Evolutionary conservation across 2,113 vertebrate species (phyloP).

Genomic region (Macquaria ambigua): DNA sequence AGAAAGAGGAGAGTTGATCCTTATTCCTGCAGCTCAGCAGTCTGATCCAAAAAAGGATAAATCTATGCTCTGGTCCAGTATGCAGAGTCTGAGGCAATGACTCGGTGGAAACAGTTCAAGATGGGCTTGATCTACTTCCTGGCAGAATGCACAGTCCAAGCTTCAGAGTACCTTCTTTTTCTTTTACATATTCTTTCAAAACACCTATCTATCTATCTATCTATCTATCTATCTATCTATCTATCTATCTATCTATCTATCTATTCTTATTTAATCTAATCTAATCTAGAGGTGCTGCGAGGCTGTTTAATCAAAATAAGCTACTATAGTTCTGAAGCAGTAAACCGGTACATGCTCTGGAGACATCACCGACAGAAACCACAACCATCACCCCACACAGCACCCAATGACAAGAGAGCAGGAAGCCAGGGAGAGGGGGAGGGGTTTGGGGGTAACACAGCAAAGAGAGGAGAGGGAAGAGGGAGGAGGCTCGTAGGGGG

Average conservation of each 20-base stretch:
- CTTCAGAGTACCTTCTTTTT: not conserved
- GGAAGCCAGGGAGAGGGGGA: conserved; percentile 51
- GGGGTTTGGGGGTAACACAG: conserved; percentile 43
- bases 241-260: not conserved
- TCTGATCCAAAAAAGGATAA: conserved; percentile 15
- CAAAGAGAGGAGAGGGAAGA: conserved; percentile 8
- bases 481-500: conserved; percentile 4
- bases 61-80: conserved; percentile 22
- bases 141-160: not conserved
- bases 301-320: conserved; percentile 32
- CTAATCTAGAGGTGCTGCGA: conserved; percentile 6
- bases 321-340: conserved; percentile 38
- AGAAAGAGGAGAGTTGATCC: conserved; percentile 8
- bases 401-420: conserved; percentile 72
- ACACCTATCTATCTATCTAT: conserved; percentile 31
- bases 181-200: conserved; percentile 9
- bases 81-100: conserved; percentile 33
- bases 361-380: conserved; percentile 77
- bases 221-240: conserved; percentile 10
- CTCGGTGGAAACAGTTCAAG: conserved; percentile 18
- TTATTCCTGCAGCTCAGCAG: conserved; percentile 24
- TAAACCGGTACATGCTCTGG: conserved; percentile 65
- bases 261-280: not conserved
- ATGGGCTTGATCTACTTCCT: conserved; percentile 17
- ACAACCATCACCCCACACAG: conserved; percentile 77